Conservation (phyloP, 2,113 vertebrate species). For the Monarcha castaneiventris region DNA sequence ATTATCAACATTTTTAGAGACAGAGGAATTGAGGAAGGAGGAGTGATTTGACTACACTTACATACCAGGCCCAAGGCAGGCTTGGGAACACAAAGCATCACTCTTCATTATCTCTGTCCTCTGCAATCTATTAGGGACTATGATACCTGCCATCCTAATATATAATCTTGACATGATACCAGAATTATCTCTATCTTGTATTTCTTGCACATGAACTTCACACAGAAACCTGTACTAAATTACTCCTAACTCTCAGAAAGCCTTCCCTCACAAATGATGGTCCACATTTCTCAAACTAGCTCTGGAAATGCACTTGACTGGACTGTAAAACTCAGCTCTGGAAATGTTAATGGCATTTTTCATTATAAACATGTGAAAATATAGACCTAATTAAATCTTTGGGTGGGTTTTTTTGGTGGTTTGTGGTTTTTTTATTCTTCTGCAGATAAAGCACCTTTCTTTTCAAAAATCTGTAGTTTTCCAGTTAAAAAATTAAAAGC, state of each 20-base stretch:
- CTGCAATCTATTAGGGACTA: background rate
- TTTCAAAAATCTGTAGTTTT: background rate
- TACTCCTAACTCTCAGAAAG: background rate
- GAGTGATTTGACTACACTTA: background rate
- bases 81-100: slow-evolving; percentile 9
- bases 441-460: background rate
- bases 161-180: slow-evolving; percentile 23
- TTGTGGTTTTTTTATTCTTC: background rate
- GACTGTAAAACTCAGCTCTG: background rate
- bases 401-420: background rate
- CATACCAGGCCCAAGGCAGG: background rate
- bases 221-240: background rate
- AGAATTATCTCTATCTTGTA: slow-evolving; percentile 3
- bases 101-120: slow-evolving; percentile 26
- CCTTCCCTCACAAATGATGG: background rate
- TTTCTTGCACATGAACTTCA: background rate
- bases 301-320: background rate
- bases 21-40: background rate
- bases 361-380: background rate
- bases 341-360: background rate
- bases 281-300: background rate
- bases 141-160: slow-evolving; percentile 18
- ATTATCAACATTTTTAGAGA: background rate
- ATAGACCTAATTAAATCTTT: background rate
- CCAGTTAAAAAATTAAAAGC: background rate